Evolutionary conservation across 2,113 vertebrate genomes (phyloP), one percentile per base, ranked within the genome.

Genomic region (Kobus ellipsiprymnus): DNA sequence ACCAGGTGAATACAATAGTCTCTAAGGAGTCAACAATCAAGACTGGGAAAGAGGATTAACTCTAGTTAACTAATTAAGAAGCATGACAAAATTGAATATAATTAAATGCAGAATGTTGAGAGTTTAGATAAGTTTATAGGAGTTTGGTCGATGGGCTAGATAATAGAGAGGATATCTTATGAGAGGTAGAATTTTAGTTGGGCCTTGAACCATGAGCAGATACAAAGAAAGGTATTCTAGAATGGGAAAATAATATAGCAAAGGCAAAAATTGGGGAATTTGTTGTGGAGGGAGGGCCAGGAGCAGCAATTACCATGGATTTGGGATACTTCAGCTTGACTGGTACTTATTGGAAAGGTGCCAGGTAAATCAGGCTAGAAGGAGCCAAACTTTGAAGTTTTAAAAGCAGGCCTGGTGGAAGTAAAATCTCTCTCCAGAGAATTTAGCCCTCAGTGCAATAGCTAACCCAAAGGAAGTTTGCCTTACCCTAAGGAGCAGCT

Each of bases 1-100:
- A 29, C 5, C n/a, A 85, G 40, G n/a, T 90, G 8, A 96, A 84
- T 30, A 62, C 5, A 40, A 74, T 36, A 81, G 19, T n/a, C 67
- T 90, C 52, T 55, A 88, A 83, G n/a, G 48, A 92, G 27, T 21
- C 74, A 95, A 54, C 2, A 87, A n/a, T 83, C 44, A 95, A 95
- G 19, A 54, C 2, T 87, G 46, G 30, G 30, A 94, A 91, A 95
- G 54, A 77, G 44, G 6, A 96, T 6, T 48, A 62, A 91, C 11
- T 21, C 30, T 86, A 60, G 30, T 29, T 36, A 95, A 97, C 94
- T 77, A 93, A 86, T 74, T 85, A 93, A 78, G 59, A 84, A 95
- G 17, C 17, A 86, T 9, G 12, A 48, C 10, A 89, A 95, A 89
- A 64, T 0, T 90, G 60, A 91, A 88, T 83, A 87, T 67, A 80